Base-by-base conservation (phyloP, 2,113 vertebrate species). In the Brienomyrus brachyistius region DNA sequence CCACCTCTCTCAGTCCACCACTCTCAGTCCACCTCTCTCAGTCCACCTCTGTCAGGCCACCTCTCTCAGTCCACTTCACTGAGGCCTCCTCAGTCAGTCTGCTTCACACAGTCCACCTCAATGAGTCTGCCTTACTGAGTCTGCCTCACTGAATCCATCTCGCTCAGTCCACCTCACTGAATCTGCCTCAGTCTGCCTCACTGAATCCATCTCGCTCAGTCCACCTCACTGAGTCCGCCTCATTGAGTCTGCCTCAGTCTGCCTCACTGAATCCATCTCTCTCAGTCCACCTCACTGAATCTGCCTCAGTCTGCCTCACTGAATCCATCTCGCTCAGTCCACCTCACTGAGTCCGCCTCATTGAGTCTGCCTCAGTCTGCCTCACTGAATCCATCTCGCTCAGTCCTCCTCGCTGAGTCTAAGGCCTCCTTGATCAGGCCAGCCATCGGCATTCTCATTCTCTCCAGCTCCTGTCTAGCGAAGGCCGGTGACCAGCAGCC, bases 31-130 rank as follows among this genome's bases (percentile, higher is more conserved):
- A 74, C 80, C 62, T 48, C 86, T 4, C 86, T 91, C 86, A 62
- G 54, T 90, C 89, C 74, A 66, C 77, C 80, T n/a, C n/a, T n/a
- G n/a, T n/a, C n/a, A n/a, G n/a, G n/a, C 62, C 89, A 84, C 54
- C 52, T 54, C 52, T 4, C 52, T 54, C 52, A 35, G 40, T 31
- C 45, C 4, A 50, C 48, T 8, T n/a, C n/a, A n/a, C n/a, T n/a
- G n/a, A n/a, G n/a, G n/a, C n/a, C n/a, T n/a, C n/a, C n/a, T n/a
- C n/a, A n/a, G n/a, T n/a, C n/a, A n/a, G n/a, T n/a, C n/a, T n/a
- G n/a, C n/a, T n/a, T n/a, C n/a, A n/a, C n/a, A n/a, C n/a, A 47
- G 35, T 15, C 45, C 19, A 40, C 77, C 80, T 70, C 27, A 21
- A 5, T 6, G 19, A 21, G 54, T 59, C 54, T 59, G 19, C 1